Evolutionary conservation across 2,797 vertebrate genomes (phyloP).

Genomic region (Melanotaenia parkinsoni): DNA sequence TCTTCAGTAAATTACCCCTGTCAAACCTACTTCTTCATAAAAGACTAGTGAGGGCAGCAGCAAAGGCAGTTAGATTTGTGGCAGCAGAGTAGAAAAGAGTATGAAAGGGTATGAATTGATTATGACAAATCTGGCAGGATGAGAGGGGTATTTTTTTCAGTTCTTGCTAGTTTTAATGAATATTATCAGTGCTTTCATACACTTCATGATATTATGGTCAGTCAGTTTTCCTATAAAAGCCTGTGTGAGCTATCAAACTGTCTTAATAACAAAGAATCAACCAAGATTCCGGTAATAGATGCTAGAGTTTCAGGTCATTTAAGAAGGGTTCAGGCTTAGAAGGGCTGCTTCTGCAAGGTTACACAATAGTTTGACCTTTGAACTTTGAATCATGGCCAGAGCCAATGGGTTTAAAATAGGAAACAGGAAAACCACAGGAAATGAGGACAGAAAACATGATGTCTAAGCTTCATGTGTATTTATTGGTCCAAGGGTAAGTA

Average conservation of each 20-base stretch:
- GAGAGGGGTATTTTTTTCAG: not conserved
- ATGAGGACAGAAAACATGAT: constrained; percentile 9
- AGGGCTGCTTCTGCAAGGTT: constrained; percentile 11
- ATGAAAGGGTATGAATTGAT: not conserved
- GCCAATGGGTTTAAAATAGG: constrained; percentile 36
- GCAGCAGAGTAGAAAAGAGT: not conserved
- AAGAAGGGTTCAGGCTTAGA: not conserved
- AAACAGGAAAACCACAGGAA: constrained; percentile 18
- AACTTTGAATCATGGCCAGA: constrained; percentile 15
- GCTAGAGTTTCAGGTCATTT: constrained; percentile 6
- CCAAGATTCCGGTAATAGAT: not conserved
- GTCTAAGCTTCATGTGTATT: constrained; percentile 24
- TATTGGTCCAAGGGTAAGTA: constrained; percentile 14
- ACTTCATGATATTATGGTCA: not conserved
- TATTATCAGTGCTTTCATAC: not conserved
- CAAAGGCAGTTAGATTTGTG: not conserved
- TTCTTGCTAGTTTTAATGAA: not conserved
- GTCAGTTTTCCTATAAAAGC: not conserved
- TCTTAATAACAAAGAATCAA: not conserved
- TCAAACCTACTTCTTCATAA: constrained; percentile 7
- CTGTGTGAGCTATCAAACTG: constrained; percentile 5
- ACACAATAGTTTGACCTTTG: constrained; percentile 41
- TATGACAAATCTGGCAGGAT: not conserved
- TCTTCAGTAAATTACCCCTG: not conserved
- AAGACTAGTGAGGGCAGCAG: constrained; percentile 2